phyloP scores from a whole-genome alignment of 2,888 invertebrate genomes.

The Drosophila maculinotata region DNA sequence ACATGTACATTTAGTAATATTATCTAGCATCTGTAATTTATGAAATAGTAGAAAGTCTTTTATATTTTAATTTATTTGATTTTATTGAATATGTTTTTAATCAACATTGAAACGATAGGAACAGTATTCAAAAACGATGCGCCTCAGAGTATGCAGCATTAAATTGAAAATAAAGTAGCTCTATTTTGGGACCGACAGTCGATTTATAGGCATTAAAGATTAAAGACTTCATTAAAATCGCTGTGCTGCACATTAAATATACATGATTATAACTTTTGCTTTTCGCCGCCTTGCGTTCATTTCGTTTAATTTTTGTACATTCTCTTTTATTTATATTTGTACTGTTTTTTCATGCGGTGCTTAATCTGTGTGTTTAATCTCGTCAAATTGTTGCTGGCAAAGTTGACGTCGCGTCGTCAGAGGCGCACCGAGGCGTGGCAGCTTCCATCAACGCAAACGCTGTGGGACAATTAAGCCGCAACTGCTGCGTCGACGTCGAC shows the following conservation, averaged over 20 bases:
- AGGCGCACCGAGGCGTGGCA: conserved; percentile 58
- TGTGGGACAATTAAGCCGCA: conserved; percentile 50
- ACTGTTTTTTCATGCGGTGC: conserved; percentile 56
- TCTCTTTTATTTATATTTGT: conserved; percentile 33
- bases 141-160: conserved; percentile 36
- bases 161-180: conserved; percentile 11
- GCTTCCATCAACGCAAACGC: conserved; percentile 36
- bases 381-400: conserved; percentile 54
- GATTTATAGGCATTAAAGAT: conserved; percentile 52
- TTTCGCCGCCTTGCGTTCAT: conserved; percentile 30
- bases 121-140: too few species aligned
- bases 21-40: too few species aligned
- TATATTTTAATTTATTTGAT: too few species aligned
- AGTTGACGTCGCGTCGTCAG: conserved; percentile 26
- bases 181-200: not conserved
- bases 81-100: too few species aligned
- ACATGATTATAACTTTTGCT: conserved; percentile 60
- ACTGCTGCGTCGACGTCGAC: conserved; percentile 26
- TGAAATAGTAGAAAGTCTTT: too few species aligned
- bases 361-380: conserved; percentile 75
- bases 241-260: conserved; percentile 58
- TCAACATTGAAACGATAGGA: too few species aligned
- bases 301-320: conserved; percentile 42
- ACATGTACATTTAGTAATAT: too few species aligned
- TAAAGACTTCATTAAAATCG: conserved; percentile 65